Evolutionary conservation across 2,888 invertebrate genomes (phyloP), one percentile per base, ranked within the genome.

Genomic region (Apodemia mormo): DNA sequence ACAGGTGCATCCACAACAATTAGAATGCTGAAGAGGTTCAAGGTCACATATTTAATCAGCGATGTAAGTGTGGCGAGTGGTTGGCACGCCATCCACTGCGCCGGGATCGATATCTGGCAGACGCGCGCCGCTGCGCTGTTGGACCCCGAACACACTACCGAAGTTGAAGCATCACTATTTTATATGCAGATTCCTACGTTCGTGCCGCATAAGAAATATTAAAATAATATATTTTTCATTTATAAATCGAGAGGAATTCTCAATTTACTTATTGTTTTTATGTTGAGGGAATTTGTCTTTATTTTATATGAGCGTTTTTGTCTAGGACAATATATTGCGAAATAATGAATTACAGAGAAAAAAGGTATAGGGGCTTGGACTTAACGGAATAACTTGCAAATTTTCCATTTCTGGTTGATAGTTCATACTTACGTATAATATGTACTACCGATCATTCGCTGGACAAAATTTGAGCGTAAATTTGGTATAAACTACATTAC

Each of bases 51-150:
- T 81, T 68, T 54, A 67, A 64, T 64, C 64, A 64, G 64, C 33
- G 33, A 64, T 64, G 37, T 83, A 78, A 70, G 68, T 70, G 73
- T 72, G 74, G 71, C 67, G 49, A 75, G 85, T 83, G 84, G 84
- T 82, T 79, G 80, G 80, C 81, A 83, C 81, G 85, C 86, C 86
- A 84, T 86, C 85, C 49, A 85, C 85, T 84, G 84, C 82, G 84
- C 80, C 81, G 82, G 85, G 89, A 90, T 92, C 92, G 85, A 90
- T 92, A 90, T 85, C 86, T 84, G 82, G 83, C 84, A 83, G 88
- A 84, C 87, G 89, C 89, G 89, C 88, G 86, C 83, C 85, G 82
- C 82, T 80, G 78, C 80, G 77, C 82, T 85, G 81, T 72, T 71
- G 64, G 54, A 37, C 49, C 68, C 61, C 12, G 30, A 61, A 12